Conservation (phyloP, 2,797 vertebrate species). For the Phyllotis vaccarum region DNA sequence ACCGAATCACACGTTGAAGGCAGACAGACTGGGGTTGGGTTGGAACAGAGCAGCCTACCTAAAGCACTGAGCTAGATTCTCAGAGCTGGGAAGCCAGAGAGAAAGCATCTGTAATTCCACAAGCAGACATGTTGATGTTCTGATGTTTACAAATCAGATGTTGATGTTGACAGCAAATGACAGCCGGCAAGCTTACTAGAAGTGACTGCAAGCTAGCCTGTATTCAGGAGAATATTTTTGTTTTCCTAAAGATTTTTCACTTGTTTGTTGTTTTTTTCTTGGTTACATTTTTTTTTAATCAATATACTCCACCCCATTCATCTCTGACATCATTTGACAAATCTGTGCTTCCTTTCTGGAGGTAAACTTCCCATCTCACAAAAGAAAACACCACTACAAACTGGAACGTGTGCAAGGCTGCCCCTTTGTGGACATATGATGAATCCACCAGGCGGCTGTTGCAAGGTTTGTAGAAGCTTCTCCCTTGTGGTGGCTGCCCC, state of each 20-base stretch:
- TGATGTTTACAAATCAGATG: background rate
- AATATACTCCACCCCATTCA: background rate
- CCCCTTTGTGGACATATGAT: conserved; percentile 48
- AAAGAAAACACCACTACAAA: conserved; percentile 3
- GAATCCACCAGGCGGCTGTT: background rate
- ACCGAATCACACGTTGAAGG: background rate
- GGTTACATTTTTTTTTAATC: conserved; percentile 16
- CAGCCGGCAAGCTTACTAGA: background rate
- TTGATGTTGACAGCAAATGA: background rate
- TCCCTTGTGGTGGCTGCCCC: background rate
- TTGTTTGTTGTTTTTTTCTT: background rate
- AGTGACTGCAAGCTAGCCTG: background rate
- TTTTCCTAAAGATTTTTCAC: background rate
- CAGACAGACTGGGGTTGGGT: background rate
- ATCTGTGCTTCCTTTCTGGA: conserved; percentile 9
- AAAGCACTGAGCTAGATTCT: background rate
- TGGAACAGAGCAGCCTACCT: background rate
- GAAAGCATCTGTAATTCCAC: background rate
- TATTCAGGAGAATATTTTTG: background rate
- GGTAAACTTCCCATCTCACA: background rate
- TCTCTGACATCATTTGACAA: conserved; percentile 31
- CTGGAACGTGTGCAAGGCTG: conserved; percentile 52
- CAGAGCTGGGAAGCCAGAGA: background rate
- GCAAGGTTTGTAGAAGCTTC: background rate
- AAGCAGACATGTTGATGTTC: background rate